Evolutionary conservation across 1,140 invertebrate species (phyloP).

Genomic region (Ganaspis sp.): DNA sequence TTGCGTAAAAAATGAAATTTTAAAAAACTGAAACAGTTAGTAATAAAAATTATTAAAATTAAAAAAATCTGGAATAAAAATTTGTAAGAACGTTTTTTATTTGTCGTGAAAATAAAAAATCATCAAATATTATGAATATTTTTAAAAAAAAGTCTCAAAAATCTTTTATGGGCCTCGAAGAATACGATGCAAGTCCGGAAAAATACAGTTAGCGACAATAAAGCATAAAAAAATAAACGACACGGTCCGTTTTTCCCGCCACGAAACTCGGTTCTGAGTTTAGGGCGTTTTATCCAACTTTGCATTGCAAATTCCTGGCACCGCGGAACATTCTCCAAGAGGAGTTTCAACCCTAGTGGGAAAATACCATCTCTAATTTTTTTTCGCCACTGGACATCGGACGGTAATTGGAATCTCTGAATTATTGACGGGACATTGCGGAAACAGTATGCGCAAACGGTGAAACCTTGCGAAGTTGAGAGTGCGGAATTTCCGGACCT

Average conservation of each 20-base stretch:
- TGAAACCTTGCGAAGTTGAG: neutral
- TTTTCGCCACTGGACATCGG: constrained; percentile 15
- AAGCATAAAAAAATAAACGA: constrained; percentile 5
- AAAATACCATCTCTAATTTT: constrained; percentile 10
- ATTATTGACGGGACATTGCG: constrained; percentile 24
- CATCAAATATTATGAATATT: too few relatives aligned
- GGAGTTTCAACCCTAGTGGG: neutral
- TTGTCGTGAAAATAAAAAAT: too few relatives aligned
- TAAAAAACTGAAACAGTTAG: too few relatives aligned
- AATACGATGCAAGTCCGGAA: neutral
- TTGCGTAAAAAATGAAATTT: too few relatives aligned
- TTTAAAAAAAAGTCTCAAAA: too few relatives aligned
- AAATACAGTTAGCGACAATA: neutral
- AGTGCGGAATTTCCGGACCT: constrained; percentile 1
- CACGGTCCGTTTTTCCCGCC: neutral
- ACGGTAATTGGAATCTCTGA: constrained; percentile 24
- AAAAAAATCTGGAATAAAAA: too few relatives aligned
- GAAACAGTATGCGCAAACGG: constrained; percentile 8
- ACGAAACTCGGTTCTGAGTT: neutral
- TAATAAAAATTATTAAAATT: too few relatives aligned
- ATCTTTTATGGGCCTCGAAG: neutral
- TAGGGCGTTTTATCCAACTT: constrained; percentile 6
- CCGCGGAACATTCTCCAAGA: constrained; percentile 16
- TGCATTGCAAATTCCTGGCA: constrained; percentile 17
- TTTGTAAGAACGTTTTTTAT: too few relatives aligned